Evolutionary conservation across 2,888 invertebrate genomes (phyloP).

Genomic region (Alloplasta piceator): DNA sequence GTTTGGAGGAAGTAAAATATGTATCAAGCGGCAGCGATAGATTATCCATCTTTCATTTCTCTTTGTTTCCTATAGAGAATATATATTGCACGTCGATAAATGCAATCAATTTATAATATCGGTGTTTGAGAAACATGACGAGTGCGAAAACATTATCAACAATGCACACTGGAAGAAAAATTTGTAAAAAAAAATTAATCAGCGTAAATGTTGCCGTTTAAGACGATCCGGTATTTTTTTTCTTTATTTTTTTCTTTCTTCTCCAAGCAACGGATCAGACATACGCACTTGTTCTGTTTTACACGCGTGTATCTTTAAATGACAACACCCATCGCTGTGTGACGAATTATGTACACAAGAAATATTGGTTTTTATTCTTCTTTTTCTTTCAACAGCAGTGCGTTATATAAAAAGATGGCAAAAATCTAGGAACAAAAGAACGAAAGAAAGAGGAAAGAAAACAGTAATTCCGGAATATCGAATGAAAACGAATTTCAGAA

Average conservation of each 20-base stretch:
- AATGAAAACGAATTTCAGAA: slow-evolving; percentile 74
- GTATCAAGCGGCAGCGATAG: slow-evolving; percentile 61
- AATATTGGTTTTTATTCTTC: slow-evolving; percentile 55
- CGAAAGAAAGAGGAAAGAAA: slow-evolving; percentile 57
- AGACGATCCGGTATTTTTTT: slow-evolving; percentile 49
- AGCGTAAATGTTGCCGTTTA: slow-evolving; percentile 72
- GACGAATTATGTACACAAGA: slow-evolving; percentile 68
- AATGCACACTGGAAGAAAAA: slow-evolving; percentile 65
- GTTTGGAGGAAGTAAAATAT: slow-evolving; percentile 49
- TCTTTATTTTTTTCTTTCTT: slow-evolving; percentile 29
- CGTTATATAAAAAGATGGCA: slow-evolving; percentile 72
- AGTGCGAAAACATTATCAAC: slow-evolving; percentile 63
- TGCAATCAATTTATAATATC: slow-evolving; percentile 44
- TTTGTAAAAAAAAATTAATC: slow-evolving; percentile 51
- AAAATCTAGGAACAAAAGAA: slow-evolving; percentile 69
- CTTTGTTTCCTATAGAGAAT: slow-evolving; percentile 18
- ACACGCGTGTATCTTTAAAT: slow-evolving; percentile 65
- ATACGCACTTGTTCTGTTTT: slow-evolving; percentile 61
- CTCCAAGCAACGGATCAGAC: slow-evolving; percentile 56
- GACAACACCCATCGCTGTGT: slow-evolving; percentile 70
- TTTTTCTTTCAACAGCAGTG: slow-evolving; percentile 70
- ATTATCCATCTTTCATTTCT: slow-evolving; percentile 34
- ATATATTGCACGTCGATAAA: slow-evolving; percentile 57
- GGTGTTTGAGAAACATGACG: slow-evolving; percentile 50
- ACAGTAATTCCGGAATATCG: slow-evolving; percentile 61